Conservation (phyloP, 2,797 vertebrate species). For the Lates japonicus region DNA sequence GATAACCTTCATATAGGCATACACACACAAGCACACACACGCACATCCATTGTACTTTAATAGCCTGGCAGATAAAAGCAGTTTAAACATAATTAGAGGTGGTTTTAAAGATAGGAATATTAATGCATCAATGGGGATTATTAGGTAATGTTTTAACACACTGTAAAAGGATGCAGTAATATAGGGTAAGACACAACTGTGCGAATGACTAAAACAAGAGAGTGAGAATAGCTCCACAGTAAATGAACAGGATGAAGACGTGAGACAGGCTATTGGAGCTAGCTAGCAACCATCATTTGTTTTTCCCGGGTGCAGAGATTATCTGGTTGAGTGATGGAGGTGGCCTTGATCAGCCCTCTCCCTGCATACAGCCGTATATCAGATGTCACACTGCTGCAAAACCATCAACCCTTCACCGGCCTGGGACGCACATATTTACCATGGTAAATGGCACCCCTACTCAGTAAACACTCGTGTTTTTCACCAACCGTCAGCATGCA, state of each 20-base stretch:
- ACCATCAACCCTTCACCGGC: constrained; percentile 78
- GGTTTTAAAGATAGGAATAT: constrained; percentile 33
- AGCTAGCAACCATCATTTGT: constrained; percentile 73
- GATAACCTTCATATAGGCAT: constrained; percentile 35
- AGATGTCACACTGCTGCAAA: constrained; percentile 77
- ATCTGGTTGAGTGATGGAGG: constrained; percentile 85
- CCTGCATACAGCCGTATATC: constrained; percentile 77
- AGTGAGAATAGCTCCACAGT: constrained; percentile 33
- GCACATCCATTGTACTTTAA: neutral
- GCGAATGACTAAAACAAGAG: constrained; percentile 5
- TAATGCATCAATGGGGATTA: constrained; percentile 17
- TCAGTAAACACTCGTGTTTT: constrained; percentile 81
- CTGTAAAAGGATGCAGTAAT: constrained; percentile 20
- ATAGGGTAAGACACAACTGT: neutral
- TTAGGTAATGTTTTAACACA: constrained; percentile 36
- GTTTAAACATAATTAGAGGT: constrained; percentile 24
- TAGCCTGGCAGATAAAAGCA: constrained; percentile 25
- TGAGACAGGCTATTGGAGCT: constrained; percentile 69
- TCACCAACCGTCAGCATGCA: constrained; percentile 57
- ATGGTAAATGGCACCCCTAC: constrained; percentile 76
- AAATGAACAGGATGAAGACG: constrained; percentile 75
- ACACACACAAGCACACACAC: neutral
- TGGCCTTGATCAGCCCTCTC: constrained; percentile 82
- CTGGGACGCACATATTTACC: constrained; percentile 82
- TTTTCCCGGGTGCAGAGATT: constrained; percentile 78